phyloP scores from a whole-genome alignment of 2,888 invertebrate genomes.

The Plebejus melissa region DNA sequence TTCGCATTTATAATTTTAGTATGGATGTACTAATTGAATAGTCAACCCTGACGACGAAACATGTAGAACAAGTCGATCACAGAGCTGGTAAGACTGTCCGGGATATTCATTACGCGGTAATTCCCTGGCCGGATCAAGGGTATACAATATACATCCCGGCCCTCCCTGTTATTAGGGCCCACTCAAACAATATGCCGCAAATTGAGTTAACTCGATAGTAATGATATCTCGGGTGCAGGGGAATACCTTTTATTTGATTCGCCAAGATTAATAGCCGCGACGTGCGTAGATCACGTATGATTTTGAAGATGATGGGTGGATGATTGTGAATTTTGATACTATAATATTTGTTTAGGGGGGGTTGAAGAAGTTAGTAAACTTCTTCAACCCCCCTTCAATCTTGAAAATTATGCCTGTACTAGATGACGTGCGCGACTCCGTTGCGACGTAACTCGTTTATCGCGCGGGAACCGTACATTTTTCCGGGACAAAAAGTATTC shows the following conservation, averaged over 20 bases:
- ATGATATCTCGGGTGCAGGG: constrained; percentile 68
- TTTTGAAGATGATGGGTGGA: too few species aligned
- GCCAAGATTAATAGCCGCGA: constrained; percentile 65
- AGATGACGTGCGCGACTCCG: too few species aligned
- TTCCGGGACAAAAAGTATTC: too few species aligned
- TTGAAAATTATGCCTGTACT: too few species aligned
- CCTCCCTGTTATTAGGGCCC: constrained; percentile 75
- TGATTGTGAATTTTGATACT: too few species aligned
- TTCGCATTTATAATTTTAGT: too few species aligned
- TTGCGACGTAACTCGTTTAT: too few species aligned
- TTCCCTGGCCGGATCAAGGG: constrained; percentile 53
- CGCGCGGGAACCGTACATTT: too few species aligned
- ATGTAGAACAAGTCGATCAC: constrained; percentile 12
- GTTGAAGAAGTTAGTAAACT: too few species aligned
- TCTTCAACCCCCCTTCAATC: too few species aligned
- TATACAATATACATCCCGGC: constrained; percentile 68
- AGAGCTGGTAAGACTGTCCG: constrained; percentile 33
- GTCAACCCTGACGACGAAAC: background rate
- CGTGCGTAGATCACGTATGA: constrained; percentile 49
- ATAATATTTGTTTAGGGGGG: too few species aligned
- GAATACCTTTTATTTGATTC: constrained; percentile 71
- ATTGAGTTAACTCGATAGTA: constrained; percentile 79
- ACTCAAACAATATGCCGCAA: constrained; percentile 78
- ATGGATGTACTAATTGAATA: background rate
- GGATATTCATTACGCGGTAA: constrained; percentile 43